Percentiles rank a stretch among this genome's conserved stretches.
These are phyloP conservation scores for Zaprionus africanus DNA, from an alignment of 1,140 invertebrate genomes.

Conservation along the genomic window DNA sequence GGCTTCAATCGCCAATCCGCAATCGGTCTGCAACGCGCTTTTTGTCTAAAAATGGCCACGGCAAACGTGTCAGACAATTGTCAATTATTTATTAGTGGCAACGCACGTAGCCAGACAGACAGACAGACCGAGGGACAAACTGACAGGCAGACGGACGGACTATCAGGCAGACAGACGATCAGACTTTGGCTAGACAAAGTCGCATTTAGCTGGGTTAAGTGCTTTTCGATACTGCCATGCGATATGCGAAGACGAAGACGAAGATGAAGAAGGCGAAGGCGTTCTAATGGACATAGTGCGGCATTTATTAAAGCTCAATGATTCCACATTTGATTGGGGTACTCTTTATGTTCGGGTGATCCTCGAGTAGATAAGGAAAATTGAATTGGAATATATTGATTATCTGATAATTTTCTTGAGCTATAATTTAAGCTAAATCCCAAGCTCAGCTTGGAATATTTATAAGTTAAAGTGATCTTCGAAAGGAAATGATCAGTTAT, in stretches of 20 bases:
- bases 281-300: constrained; percentile 14
- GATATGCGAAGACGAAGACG: constrained; percentile 17
- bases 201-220: constrained; percentile 52
- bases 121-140: constrained; percentile 14
- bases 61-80: constrained; percentile 81
- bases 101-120: constrained; percentile 63
- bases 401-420: neutral
- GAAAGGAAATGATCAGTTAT: neutral
- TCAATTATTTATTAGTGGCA: constrained; percentile 82
- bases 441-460: neutral
- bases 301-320: constrained; percentile 19
- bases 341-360: constrained; percentile 6
- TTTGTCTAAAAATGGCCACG: constrained; percentile 78
- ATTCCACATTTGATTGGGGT: constrained; percentile 31
- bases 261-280: neutral
- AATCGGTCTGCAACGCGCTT: constrained; percentile 43
- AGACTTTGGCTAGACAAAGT: constrained; percentile 55
- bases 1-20: neutral
- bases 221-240: constrained; percentile 36
- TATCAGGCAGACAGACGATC: constrained; percentile 31
- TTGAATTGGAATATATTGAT: neutral
- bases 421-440: neutral
- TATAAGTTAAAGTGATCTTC: neutral
- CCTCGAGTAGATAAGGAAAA: neutral
- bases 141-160: neutral